Conservation (phyloP, 2,888 invertebrate species). For the Netelia virgata region DNA sequence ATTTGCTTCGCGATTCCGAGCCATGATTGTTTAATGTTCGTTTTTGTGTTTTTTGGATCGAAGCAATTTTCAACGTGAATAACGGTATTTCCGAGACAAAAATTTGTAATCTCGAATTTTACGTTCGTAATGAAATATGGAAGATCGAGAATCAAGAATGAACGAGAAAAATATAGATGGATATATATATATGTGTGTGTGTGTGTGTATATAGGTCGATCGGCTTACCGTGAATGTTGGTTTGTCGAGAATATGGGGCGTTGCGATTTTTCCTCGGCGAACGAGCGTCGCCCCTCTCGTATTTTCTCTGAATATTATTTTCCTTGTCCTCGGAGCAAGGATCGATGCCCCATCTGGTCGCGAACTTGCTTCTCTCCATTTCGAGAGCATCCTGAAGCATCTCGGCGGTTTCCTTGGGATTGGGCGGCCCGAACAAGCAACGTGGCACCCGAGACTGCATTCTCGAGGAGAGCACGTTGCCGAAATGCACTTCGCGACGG, state of each 20-base stretch:
- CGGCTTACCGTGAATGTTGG: constrained; percentile 81
- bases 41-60: constrained; percentile 14
- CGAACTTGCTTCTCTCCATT: constrained; percentile 87
- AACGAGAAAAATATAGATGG: background rate
- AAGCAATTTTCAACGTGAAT: constrained; percentile 37
- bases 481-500: constrained; percentile 81
- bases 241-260: constrained; percentile 80
- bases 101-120: background rate
- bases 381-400: constrained; percentile 88
- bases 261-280: constrained; percentile 78
- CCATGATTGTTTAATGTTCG: constrained; percentile 58
- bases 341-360: constrained; percentile 88
- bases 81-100: background rate
- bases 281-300: constrained; percentile 74
- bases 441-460: constrained; percentile 81
- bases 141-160: background rate
- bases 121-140: too few relatives aligned
- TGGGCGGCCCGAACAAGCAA: constrained; percentile 88
- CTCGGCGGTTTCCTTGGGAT: constrained; percentile 87
- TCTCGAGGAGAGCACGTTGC: constrained; percentile 77
- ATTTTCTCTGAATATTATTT: constrained; percentile 77
- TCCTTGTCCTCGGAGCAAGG: constrained; percentile 81
- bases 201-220: too few relatives aligned
- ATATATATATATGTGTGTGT: too few relatives aligned
- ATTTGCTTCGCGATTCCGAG: constrained; percentile 67